Evolutionary conservation across 2,113 vertebrate genomes (phyloP).

Genomic region (Antigone vipio): DNA sequence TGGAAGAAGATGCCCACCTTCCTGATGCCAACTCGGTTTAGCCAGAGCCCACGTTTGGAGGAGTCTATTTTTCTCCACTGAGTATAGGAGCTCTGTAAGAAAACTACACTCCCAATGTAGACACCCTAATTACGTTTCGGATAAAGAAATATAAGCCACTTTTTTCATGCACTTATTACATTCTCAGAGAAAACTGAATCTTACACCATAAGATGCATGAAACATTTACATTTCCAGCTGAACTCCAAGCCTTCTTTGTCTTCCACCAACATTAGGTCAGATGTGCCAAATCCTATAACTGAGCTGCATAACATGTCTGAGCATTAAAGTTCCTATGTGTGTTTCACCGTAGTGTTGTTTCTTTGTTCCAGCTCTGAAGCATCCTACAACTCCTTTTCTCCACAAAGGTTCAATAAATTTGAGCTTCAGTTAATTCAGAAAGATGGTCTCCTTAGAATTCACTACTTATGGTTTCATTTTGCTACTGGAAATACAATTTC

Average conservation of each 20-base stretch:
- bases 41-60: background rate
- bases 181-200: background rate
- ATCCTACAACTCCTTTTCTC: background rate
- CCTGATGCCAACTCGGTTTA: background rate
- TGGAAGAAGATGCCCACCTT: background rate
- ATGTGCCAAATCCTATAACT: background rate
- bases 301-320: background rate
- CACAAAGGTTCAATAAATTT: background rate
- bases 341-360: background rate
- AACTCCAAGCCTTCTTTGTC: background rate
- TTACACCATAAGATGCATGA: background rate
- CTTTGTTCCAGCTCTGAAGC: background rate
- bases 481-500: constrained; percentile 9
- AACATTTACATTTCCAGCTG: background rate
- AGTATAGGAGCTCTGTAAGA: background rate
- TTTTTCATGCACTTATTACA: background rate
- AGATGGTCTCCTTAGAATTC: background rate
- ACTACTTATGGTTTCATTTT: constrained; percentile 14
- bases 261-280: background rate
- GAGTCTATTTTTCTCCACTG: background rate
- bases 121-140: background rate
- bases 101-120: background rate
- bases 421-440: background rate
- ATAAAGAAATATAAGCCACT: background rate
- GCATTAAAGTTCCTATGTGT: background rate